A percentile compares a stretch with the other conserved stretches of the same genome.
phyloP scores from a whole-genome alignment of 2,113 vertebrate species.

The Bubo scandiacus region DNA sequence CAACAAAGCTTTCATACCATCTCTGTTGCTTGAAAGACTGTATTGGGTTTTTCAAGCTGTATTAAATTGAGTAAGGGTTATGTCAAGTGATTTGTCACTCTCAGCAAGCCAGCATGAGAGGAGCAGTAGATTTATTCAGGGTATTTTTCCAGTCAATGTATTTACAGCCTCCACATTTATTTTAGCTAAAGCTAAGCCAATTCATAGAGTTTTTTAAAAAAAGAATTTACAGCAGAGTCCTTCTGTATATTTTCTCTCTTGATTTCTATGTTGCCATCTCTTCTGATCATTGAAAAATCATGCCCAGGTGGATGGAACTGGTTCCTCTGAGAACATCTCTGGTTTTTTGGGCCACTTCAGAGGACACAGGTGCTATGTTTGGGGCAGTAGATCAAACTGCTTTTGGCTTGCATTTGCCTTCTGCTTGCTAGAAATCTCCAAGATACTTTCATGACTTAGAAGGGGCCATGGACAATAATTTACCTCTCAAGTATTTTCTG shows the following conservation, averaged over 20 bases:
- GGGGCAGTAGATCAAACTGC: background rate
- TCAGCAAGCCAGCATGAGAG: background rate
- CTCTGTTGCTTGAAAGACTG: background rate
- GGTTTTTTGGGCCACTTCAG: background rate
- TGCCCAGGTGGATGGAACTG: background rate
- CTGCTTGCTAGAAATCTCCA: background rate
- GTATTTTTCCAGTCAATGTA: background rate
- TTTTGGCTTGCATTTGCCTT: background rate
- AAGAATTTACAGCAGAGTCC: background rate
- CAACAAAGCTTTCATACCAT: background rate
- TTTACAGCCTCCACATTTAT: background rate
- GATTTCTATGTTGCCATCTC: background rate
- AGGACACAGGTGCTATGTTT: background rate
- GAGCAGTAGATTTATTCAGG: background rate
- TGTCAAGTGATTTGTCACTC: background rate
- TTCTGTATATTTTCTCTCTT: background rate
- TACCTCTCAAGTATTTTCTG: background rate
- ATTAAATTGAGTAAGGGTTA: background rate
- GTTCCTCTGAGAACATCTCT: background rate
- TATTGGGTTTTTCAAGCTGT: background rate
- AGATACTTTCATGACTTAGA: background rate
- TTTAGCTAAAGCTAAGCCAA: background rate
- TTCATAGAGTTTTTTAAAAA: background rate
- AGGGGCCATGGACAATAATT: background rate
- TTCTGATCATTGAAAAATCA: background rate